Conservation (phyloP, 1,140 invertebrate genomes). For the Drosophila murphyi region DNA sequence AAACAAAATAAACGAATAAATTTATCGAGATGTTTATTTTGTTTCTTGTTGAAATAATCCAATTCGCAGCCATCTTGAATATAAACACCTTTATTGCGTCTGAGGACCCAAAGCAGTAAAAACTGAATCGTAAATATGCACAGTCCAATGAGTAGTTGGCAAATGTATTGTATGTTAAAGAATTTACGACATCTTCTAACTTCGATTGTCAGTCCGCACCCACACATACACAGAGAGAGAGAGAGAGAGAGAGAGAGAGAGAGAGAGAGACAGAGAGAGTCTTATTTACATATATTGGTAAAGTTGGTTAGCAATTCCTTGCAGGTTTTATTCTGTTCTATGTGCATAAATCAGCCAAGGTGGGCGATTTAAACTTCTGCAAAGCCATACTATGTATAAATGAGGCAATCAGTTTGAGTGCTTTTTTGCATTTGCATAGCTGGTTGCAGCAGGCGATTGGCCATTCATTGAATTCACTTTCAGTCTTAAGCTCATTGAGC, state of each 20-base stretch:
- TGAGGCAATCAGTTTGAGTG: constrained; percentile 68
- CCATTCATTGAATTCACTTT: constrained; percentile 52
- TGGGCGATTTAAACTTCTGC: not conserved
- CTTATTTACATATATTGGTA: constrained; percentile 43
- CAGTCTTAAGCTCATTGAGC: constrained; percentile 32
- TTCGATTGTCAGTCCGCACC: not conserved
- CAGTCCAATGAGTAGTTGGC: not conserved
- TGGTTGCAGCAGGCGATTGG: not conserved
- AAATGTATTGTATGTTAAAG: not conserved
- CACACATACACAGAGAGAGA: not conserved
- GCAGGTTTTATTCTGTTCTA: constrained; percentile 57
- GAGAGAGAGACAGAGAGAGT: not conserved
- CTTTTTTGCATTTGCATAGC: constrained; percentile 56
- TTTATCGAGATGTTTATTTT: no score
- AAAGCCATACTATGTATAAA: constrained; percentile 34
- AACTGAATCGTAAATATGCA: not conserved
- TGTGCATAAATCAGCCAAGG: constrained; percentile 52
- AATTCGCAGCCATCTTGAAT: no score
- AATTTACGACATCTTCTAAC: not conserved
- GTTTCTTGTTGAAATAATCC: no score
- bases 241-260: no score
- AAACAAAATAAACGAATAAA: no score
- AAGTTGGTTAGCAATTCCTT: constrained; percentile 53
- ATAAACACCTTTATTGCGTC: not conserved
- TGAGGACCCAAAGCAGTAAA: not conserved